Conservation (phyloP, 2,888 invertebrate genomes). For the Theodoxus fluviatilis region DNA sequence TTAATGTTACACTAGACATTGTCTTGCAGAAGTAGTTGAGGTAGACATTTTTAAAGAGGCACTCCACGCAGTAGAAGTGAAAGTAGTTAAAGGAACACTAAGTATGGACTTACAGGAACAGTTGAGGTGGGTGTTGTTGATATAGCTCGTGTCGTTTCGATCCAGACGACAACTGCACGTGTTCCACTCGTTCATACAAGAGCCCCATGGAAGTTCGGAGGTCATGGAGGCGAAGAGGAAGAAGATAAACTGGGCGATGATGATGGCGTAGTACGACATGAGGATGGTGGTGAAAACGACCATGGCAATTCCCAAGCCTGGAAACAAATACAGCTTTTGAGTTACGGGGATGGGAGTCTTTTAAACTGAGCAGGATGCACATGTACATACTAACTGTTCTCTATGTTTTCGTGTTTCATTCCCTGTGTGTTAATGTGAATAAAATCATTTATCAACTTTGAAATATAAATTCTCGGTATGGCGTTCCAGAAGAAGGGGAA, state of each 20-base stretch:
- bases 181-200: constrained; percentile 54
- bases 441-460: too few relatives aligned
- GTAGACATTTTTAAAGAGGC: too few relatives aligned
- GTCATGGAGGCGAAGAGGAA: constrained; percentile 57
- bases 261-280: constrained; percentile 55
- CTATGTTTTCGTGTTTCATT: neutral
- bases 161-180: constrained; percentile 48
- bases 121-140: too few relatives aligned
- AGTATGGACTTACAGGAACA: too few relatives aligned
- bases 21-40: too few relatives aligned
- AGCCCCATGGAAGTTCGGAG: constrained; percentile 48
- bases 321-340: too few relatives aligned
- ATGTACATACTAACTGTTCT: neutral
- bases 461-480: too few relatives aligned
- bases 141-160: too few relatives aligned
- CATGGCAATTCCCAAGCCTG: constrained; percentile 55
- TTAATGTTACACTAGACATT: too few relatives aligned
- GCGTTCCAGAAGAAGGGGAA: too few relatives aligned
- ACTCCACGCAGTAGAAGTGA: too few relatives aligned
- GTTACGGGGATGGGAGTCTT: neutral
- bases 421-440: neutral
- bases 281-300: constrained; percentile 48
- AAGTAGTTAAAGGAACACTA: too few relatives aligned
- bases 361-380: neutral
- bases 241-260: constrained; percentile 54